These are phyloP conservation scores for Agrypnia vestita DNA, from an alignment of 1,140 invertebrate genomes.

Conservation along the genomic window DNA sequence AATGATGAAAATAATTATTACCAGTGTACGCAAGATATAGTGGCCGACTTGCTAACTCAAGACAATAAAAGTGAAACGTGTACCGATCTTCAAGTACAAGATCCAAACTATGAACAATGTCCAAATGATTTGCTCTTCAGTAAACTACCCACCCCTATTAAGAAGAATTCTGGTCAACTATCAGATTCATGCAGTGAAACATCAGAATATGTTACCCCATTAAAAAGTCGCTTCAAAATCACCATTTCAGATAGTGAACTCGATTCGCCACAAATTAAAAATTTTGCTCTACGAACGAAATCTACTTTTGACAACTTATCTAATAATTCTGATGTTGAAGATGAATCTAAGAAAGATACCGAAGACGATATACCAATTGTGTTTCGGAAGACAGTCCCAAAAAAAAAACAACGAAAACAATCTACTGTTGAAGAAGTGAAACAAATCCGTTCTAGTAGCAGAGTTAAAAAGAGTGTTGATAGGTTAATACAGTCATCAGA, in stretches of 20 bases:
- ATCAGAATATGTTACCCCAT: not conserved
- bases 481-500: slow-evolving; percentile 5
- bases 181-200: slow-evolving; percentile 26
- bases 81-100: not conserved
- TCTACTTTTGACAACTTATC: not conserved
- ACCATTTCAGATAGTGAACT: slow-evolving; percentile 31
- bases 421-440: slow-evolving; percentile 2
- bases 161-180: not conserved
- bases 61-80: not conserved
- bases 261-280: slow-evolving; percentile 41
- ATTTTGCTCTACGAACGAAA: not conserved
- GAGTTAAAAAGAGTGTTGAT: slow-evolving; percentile 11
- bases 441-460: not conserved
- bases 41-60: not conserved
- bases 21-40: not conserved
- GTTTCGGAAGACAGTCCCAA: slow-evolving; percentile 14
- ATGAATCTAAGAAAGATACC: slow-evolving; percentile 19
- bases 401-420: not conserved
- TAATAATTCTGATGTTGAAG: slow-evolving; percentile 17
- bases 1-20: not conserved
- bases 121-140: slow-evolving; percentile 26
- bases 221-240: slow-evolving; percentile 1
- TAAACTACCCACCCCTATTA: slow-evolving; percentile 10
- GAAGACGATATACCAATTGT: slow-evolving; percentile 23
- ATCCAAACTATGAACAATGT: slow-evolving; percentile 11